Conservation (phyloP, 2,888 invertebrate genomes). For the Oxycera nigricornis region DNA sequence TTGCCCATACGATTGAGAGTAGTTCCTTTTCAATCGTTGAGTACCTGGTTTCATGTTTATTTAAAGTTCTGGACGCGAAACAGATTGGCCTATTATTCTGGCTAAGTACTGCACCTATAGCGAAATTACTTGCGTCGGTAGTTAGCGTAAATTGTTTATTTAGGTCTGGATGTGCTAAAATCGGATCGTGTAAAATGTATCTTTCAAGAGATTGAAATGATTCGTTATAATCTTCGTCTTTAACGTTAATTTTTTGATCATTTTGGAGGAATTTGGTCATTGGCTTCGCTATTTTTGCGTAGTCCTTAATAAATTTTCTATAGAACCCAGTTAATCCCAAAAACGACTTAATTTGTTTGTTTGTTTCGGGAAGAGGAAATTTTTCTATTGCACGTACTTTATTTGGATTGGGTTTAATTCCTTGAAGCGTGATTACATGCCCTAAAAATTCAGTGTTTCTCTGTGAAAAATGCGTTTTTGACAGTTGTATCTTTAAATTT, state of each 20-base stretch:
- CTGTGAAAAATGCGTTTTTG: slow-evolving; percentile 13
- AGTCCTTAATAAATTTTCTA: slow-evolving; percentile 25
- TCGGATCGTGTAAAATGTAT: neutral
- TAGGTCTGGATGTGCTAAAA: slow-evolving; percentile 52
- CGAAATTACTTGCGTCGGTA: slow-evolving; percentile 45
- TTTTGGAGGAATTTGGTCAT: slow-evolving; percentile 44
- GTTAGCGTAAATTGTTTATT: slow-evolving; percentile 50
- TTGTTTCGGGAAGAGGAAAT: neutral
- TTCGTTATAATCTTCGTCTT: neutral
- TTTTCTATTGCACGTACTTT: slow-evolving; percentile 8
- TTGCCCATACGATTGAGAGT: slow-evolving; percentile 51
- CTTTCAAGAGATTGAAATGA: neutral
- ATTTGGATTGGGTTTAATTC: neutral
- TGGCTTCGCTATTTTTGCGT: slow-evolving; percentile 20
- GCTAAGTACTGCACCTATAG: neutral
- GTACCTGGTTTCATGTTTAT: slow-evolving; percentile 48
- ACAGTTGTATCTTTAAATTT: too few species aligned
- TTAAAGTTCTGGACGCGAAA: slow-evolving; percentile 48
- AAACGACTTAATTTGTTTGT: slow-evolving; percentile 50
- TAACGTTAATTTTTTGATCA: neutral
- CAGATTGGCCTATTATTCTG: slow-evolving; percentile 17
- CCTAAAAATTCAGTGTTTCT: neutral
- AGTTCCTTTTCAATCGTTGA: slow-evolving; percentile 54
- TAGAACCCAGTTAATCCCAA: slow-evolving; percentile 41
- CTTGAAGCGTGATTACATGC: neutral